These are phyloP conservation scores for Cephus cinctus DNA, from an alignment of 1,140 invertebrate genomes.

Conservation along the genomic window DNA sequence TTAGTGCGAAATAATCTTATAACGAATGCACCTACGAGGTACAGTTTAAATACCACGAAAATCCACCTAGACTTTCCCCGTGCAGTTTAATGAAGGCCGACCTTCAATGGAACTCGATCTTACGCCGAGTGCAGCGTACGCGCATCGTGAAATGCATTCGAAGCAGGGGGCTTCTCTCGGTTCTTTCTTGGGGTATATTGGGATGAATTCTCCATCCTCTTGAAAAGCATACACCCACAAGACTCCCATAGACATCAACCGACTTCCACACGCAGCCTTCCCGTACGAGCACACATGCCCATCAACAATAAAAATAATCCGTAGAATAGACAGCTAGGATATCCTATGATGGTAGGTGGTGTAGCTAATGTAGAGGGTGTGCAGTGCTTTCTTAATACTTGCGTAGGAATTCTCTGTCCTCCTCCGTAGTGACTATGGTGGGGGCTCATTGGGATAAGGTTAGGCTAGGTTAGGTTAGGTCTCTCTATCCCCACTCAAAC, in stretches of 20 bases:
- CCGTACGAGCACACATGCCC: slow-evolving; percentile 17
- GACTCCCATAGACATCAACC: not conserved
- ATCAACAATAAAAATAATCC: not conserved
- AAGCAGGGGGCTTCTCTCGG: slow-evolving; percentile 28
- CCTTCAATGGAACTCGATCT: slow-evolving; percentile 29
- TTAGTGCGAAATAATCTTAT: not conserved
- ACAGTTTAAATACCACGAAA: too few species aligned
- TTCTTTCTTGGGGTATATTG: slow-evolving; percentile 32
- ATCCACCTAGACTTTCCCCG: too few species aligned
- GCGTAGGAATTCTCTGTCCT: too few species aligned
- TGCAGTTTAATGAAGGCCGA: too few species aligned
- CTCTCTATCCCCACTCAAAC: slow-evolving; percentile 22
- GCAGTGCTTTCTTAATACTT: too few species aligned
- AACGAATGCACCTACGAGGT: too few species aligned
- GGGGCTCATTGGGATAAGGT: slow-evolving; percentile 23
- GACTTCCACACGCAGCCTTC: slow-evolving; percentile 4
- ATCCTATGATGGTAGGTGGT: too few species aligned
- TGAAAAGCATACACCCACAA: slow-evolving; percentile 5
- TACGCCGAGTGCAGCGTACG: slow-evolving; percentile 20
- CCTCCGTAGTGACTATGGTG: slow-evolving; percentile 25
- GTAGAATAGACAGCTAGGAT: too few species aligned
- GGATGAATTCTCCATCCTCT: slow-evolving; percentile 19
- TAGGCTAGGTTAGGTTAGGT: slow-evolving; percentile 46
- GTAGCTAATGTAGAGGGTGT: too few species aligned
- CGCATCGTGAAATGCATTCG: slow-evolving; percentile 25